Base-by-base conservation (phyloP, 1,140 invertebrate species). In the Vollenhovia emeryi region DNA sequence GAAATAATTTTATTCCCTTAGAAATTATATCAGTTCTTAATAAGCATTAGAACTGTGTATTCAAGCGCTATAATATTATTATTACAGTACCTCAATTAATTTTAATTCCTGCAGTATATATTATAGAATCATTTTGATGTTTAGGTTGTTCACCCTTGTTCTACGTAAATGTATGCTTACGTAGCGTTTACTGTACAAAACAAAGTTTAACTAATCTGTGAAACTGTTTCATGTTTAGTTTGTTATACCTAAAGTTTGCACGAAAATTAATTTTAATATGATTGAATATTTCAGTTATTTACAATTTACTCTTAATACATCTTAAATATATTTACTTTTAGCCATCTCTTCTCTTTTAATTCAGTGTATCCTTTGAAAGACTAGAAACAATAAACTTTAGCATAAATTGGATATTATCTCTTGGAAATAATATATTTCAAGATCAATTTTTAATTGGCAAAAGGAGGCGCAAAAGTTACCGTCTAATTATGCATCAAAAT, bases 131-230 rank as follows among this genome's bases (percentile, higher is more conserved):
- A 48, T 59, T 74, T 57, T 74, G 50, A 74, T 50, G 30, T 50
- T 66, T 62, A 52, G 62, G 13, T 43, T 75, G 55, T 43, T 66
- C 30, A 36, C 60, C n/a, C 62, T 68, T 79, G 75, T 68, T 79
- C 60, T 48, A 48, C 59, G 13, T 78, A 50, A 78, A 45, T 66
- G 21, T 66, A 50, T 68, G 75, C 60, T 66, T 68, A 62, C 24
- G 21, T 57, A 68, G 43, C 75, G 60, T 79, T 79, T 79, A 79
- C 60, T 50, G 62, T 79, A 64, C 62, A 50, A 79, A 79, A 79
- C 75, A 50, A 79, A 79, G 75, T 79, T 76, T 62, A 62, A 43
- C 74, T 79, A 79, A 79, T 79, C 75, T 68, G 60, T 68, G 75
- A 68, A 66, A 79, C 60, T 79, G 75, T 52, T 79, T 50, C 75